Evolutionary conservation across 2,797 vertebrate species (phyloP).

Genomic region (Sparidentex hasta): DNA sequence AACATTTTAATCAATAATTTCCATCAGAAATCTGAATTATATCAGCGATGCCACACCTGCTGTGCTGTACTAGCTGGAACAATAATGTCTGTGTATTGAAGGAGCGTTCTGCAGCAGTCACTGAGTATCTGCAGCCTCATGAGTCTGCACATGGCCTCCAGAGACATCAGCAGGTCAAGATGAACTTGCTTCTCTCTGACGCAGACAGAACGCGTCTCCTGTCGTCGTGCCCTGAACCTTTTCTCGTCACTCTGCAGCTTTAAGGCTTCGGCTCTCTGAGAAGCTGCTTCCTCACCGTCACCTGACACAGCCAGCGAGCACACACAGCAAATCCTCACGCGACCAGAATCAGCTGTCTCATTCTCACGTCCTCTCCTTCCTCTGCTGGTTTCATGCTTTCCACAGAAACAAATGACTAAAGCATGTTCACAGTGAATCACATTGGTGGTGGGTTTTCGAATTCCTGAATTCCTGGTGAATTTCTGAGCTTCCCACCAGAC

Average conservation of each 20-base stretch:
- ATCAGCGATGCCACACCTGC: neutral
- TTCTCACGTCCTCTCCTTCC: constrained; percentile 13
- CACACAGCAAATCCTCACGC: constrained; percentile 45
- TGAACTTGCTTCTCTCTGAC: constrained; percentile 58
- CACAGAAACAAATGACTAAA: neutral
- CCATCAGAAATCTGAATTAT: neutral
- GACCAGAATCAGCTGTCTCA: constrained; percentile 43
- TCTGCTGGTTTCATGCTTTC: constrained; percentile 3
- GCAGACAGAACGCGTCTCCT: constrained; percentile 15
- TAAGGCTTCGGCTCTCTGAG: constrained; percentile 63
- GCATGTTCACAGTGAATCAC: neutral
- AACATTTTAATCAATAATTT: no score
- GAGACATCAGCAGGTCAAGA: constrained; percentile 57
- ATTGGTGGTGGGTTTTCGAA: neutral
- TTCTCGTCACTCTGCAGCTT: constrained; percentile 66
- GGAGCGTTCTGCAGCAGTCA: no score
- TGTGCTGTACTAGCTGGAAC: no score
- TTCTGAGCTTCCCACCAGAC: neutral
- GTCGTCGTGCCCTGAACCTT: constrained; percentile 42
- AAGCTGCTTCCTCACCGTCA: constrained; percentile 68
- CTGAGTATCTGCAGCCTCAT: no score
- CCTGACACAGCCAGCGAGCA: constrained; percentile 64
- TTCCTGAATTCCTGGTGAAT: constrained; percentile 10
- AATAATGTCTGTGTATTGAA: no score
- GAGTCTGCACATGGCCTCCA: constrained; percentile 38